Evolutionary conservation across 2,888 invertebrate species (phyloP).

Genomic region (Caenorhabditis imperialis): DNA sequence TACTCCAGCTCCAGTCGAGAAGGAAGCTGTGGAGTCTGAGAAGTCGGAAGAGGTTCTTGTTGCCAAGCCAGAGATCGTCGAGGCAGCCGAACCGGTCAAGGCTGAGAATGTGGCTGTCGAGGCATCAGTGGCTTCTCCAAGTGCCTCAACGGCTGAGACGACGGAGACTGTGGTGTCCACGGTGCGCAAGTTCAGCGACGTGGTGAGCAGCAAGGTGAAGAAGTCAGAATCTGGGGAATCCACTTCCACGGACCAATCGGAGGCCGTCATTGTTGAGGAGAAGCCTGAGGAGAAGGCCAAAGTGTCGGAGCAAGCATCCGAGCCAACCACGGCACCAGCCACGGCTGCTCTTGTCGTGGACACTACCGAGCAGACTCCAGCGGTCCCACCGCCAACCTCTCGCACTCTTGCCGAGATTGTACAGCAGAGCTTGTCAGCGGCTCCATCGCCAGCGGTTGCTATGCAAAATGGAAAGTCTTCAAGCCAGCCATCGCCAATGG

Average conservation of each 20-base stretch:
- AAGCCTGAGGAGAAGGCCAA: neutral
- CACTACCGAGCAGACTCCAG: conserved; percentile 8
- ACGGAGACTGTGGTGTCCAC: neutral
- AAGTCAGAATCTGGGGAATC: neutral
- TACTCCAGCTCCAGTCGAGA: too few species aligned
- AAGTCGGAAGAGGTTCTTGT: too few species aligned
- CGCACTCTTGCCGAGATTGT: conserved; percentile 23
- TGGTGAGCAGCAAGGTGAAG: conserved; percentile 24
- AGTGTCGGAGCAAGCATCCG: conserved; percentile 3
- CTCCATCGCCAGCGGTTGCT: conserved; percentile 11
- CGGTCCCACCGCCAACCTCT: neutral
- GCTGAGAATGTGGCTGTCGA: neutral
- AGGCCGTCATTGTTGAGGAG: neutral
- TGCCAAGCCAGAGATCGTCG: too few species aligned
- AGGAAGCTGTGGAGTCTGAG: too few species aligned
- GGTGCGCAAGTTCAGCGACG: conserved; percentile 25
- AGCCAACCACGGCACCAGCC: neutral
- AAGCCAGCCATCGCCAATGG: neutral
- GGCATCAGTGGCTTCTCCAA: neutral
- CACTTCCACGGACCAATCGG: neutral
- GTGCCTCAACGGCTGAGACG: neutral
- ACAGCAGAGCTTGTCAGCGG: conserved; percentile 13
- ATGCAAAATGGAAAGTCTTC: conserved; percentile 1
- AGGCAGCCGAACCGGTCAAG: too few species aligned
- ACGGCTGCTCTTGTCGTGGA: conserved; percentile 16